phyloP scores from a whole-genome alignment of 92 coral and sea anemone genomes.

The Pocillopora grandis region DNA sequence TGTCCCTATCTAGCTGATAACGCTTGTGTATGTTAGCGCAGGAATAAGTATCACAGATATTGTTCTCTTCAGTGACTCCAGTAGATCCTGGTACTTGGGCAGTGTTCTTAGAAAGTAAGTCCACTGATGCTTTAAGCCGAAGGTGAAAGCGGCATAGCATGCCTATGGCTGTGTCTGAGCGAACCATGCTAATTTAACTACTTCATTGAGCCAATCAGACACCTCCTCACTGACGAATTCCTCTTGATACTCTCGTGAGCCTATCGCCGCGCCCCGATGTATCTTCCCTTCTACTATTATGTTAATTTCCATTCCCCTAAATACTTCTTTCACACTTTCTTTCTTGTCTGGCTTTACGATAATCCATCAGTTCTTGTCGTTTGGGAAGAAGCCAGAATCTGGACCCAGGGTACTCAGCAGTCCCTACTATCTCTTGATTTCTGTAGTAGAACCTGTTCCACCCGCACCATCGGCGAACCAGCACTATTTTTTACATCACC shows the following conservation, averaged over 20 bases:
- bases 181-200: too few species aligned
- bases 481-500: slow-evolving; percentile 36
- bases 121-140: too few species aligned
- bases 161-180: too few species aligned
- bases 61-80: slow-evolving; percentile 31
- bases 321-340: too few species aligned
- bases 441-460: slow-evolving; percentile 31
- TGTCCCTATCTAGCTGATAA: slow-evolving; percentile 36
- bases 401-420: slow-evolving; percentile 22
- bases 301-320: too few species aligned
- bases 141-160: too few species aligned
- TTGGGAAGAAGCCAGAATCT: slow-evolving; percentile 37
- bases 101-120: slow-evolving; percentile 21
- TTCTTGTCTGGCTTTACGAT: not conserved
- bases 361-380: slow-evolving; percentile 47
- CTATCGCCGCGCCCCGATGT: too few species aligned
- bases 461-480: slow-evolving; percentile 50
- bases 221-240: too few species aligned
- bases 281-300: too few species aligned
- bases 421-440: slow-evolving; percentile 47
- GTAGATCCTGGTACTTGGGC: slow-evolving; percentile 20
- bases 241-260: too few species aligned
- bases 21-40: slow-evolving; percentile 34
- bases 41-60: slow-evolving; percentile 30
- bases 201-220: too few species aligned